Evolutionary conservation across 2,797 vertebrate species (phyloP).

Genomic region (Trichosurus vulpecula): DNA sequence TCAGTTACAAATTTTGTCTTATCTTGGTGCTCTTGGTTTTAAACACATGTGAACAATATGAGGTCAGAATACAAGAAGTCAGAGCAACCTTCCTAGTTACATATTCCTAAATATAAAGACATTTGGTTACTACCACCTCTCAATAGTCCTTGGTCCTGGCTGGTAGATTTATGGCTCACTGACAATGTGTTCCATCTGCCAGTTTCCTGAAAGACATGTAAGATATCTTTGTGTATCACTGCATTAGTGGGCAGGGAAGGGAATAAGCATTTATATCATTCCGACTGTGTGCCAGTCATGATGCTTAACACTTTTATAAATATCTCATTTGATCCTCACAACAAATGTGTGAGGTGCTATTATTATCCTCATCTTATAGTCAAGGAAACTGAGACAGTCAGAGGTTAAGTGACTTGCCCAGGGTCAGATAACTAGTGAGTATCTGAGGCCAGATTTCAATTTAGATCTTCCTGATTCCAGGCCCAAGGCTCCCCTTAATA

Average conservation of each 20-base stretch:
- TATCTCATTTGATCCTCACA: background rate
- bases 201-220: background rate
- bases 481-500: background rate
- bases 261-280: background rate
- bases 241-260: background rate
- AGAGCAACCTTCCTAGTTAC: background rate
- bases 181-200: background rate
- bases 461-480: background rate
- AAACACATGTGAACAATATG: background rate
- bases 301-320: background rate
- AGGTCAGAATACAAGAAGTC: background rate
- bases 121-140: background rate
- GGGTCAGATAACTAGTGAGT: background rate
- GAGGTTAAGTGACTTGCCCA: background rate
- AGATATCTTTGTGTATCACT: background rate
- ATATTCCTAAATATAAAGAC: background rate
- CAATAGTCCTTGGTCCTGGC: slow-evolving; percentile 18
- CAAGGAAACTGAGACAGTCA: background rate
- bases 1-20: background rate
- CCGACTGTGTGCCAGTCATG: background rate
- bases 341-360: background rate
- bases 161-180: slow-evolving; percentile 16
- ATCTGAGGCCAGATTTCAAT: background rate
- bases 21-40: background rate
- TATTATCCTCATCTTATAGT: background rate